Base-by-base conservation (phyloP, 2,888 invertebrate genomes). In the Cabera pusaria region DNA sequence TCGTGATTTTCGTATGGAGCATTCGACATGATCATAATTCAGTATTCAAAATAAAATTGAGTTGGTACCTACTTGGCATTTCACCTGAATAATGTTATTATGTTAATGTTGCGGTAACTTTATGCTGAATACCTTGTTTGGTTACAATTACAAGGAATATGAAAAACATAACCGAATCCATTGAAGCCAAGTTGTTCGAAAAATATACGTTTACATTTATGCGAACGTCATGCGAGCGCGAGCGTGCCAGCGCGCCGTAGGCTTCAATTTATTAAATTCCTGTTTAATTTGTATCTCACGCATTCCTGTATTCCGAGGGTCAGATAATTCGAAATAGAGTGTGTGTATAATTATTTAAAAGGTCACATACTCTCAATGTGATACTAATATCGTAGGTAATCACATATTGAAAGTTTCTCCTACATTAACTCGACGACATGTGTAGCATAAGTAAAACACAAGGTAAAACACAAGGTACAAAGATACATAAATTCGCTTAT, bases 241-340 rank as follows among this genome's bases (percentile, higher is more conserved):
- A n/a, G n/a, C 33, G 7, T 34, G 20, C 12, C 29, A 29, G 21
- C 25, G 3, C 21, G 37, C 32, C 37, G 36, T 28, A 28, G 36
- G 36, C 37, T 33, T 37, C 37, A 37, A 37, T 23, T 31, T 38
- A 38, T 34, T 40, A 47, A 38, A 42, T 43, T 52, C 31, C 21
- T 34, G 17, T 41, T 25, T 41, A 44, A 44, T 43, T 42, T 29
- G 28, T 37, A 41, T 34, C 27, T 11, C 18, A 6, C 29, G 17
- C 23, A 32, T 37, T 32, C 36, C 20, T 14, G 24, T 10, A 33
- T 27, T 37, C 8, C 21, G 24, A 25, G 16, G 9, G 19, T 14
- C 14, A 14, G 14, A 4, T 14, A n/a, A n/a, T n/a, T n/a, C n/a
- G n/a, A n/a, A n/a, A n/a, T n/a, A 27, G 5, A 23, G 25, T 32